These are phyloP conservation scores for Takifugu bimaculatus DNA, from an alignment of 2,113 vertebrate genomes.

Conservation along the genomic window DNA sequence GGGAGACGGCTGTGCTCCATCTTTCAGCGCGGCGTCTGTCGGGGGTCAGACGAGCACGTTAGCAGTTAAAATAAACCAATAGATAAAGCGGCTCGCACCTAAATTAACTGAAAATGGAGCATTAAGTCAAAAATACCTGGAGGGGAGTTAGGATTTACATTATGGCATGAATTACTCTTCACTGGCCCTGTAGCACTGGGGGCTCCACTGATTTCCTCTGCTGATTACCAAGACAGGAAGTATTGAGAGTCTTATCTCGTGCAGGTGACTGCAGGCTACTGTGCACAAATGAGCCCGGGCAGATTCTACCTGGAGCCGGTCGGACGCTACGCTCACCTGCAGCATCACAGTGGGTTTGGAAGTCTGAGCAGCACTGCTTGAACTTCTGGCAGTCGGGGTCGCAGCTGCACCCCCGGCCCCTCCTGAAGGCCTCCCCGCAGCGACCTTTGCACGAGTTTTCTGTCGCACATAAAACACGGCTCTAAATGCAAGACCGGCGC, in stretches of 20 bases:
- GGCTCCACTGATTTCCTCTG: conserved; percentile 50
- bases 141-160: conserved; percentile 55
- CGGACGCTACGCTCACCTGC: conserved; percentile 69
- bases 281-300: neutral
- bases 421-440: conserved; percentile 83
- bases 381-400: conserved; percentile 77
- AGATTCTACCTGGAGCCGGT: neutral
- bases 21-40: conserved; percentile 34
- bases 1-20: conserved; percentile 3
- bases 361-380: conserved; percentile 87
- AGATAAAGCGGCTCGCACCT: neutral
- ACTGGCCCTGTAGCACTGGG: conserved; percentile 42
- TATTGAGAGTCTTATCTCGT: conserved; percentile 20
- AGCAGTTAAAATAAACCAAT: neutral
- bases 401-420: conserved; percentile 85
- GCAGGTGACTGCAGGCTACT: conserved; percentile 48
- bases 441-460: conserved; percentile 86
- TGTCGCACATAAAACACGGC: conserved; percentile 55
- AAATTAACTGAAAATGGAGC: neutral
- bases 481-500: neutral
- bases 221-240: conserved; percentile 49
- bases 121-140: conserved; percentile 51
- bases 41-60: neutral
- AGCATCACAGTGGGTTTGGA: conserved; percentile 64
- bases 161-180: conserved; percentile 60